Conservation (phyloP, 2,113 vertebrate species). For the Struthio camelus region DNA sequence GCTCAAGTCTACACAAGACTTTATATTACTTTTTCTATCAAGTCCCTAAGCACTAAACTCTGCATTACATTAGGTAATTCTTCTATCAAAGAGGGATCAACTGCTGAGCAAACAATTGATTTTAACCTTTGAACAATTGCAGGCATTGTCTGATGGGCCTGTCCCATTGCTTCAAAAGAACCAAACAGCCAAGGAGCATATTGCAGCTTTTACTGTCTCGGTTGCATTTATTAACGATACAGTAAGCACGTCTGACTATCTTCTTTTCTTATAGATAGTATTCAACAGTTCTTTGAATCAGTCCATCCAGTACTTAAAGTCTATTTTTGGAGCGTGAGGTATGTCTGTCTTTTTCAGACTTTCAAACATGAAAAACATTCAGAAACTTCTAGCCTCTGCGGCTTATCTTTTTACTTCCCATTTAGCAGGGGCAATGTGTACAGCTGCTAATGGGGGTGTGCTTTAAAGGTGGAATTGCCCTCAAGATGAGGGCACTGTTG, state of each 20-base stretch:
- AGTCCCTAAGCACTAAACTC: neutral
- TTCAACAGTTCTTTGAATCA: neutral
- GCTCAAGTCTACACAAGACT: neutral
- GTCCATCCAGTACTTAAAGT: neutral
- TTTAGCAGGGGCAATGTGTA: neutral
- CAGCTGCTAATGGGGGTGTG: neutral
- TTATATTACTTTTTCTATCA: neutral
- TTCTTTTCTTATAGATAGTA: neutral
- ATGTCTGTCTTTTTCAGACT: rapidly evolving
- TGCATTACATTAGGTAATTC: neutral
- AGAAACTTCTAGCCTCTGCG: neutral
- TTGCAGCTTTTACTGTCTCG: neutral
- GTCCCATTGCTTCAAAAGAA: neutral
- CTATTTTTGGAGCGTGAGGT: neutral
- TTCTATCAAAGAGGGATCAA: neutral
- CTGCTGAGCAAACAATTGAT: neutral
- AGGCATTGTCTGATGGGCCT: neutral
- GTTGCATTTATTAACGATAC: neutral
- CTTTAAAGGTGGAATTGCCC: neutral
- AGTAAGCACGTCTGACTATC: rapidly evolving
- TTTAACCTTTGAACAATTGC: neutral
- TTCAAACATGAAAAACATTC: neutral
- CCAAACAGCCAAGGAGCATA: neutral
- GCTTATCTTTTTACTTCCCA: neutral
- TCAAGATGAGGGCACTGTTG: no score